Conservation (phyloP, 2,113 vertebrate genomes). For the Platichthys flesus region DNA sequence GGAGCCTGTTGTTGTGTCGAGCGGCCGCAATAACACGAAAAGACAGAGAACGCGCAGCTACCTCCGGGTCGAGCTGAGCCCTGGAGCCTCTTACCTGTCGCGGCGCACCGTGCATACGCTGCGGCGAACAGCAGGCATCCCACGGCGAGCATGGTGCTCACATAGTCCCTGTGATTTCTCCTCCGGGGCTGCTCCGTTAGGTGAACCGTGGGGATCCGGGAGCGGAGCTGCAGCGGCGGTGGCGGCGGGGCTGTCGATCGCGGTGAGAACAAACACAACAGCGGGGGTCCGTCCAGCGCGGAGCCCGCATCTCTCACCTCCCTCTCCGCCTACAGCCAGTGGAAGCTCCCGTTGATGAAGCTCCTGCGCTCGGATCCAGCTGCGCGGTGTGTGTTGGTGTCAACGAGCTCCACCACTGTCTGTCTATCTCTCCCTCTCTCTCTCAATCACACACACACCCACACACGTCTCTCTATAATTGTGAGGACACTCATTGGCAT, state of each 20-base stretch:
- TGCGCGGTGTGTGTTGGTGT: conserved; percentile 16
- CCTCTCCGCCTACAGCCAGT: background rate
- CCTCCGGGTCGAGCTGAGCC: too few relatives aligned
- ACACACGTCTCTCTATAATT: background rate
- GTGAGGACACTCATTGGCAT: too few relatives aligned
- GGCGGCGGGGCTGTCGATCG: conserved; percentile 36
- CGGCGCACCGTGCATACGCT: conserved; percentile 74
- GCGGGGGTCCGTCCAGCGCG: conserved; percentile 33
- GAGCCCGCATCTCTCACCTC: conserved; percentile 61
- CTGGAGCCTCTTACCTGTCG: conserved; percentile 78
- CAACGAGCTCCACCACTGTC: background rate
- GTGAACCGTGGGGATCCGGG: conserved; percentile 27
- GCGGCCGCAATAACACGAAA: background rate
- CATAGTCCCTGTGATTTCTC: conserved; percentile 81
- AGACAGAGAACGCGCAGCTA: background rate
- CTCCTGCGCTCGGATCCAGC: conserved; percentile 19
- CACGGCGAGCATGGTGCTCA: conserved; percentile 85
- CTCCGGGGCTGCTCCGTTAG: conserved; percentile 57
- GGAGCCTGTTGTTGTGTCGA: background rate
- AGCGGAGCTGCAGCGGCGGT: conserved; percentile 1
- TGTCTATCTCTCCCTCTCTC: background rate
- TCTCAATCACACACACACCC: background rate
- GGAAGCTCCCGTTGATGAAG: conserved; percentile 4
- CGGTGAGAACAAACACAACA: conserved; percentile 33
- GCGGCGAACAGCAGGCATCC: conserved; percentile 84